A percentile compares a stretch with the other conserved stretches of the same genome.
Evolutionary conservation across 92 coral and sea anemone species (phyloP).

Genomic region (Paramuricea clavata): DNA sequence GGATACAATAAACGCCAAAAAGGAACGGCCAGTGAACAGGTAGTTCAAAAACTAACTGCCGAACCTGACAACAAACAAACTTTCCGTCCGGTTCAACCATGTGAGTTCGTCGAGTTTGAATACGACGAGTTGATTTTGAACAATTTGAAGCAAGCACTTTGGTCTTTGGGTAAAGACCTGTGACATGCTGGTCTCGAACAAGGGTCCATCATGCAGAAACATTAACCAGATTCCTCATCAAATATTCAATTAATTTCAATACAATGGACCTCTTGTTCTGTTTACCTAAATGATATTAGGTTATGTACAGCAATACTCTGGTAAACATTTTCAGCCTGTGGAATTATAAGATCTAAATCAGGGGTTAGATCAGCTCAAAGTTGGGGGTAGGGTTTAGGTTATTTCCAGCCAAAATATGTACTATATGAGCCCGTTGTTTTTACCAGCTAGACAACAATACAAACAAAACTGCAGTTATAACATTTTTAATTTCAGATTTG

Average conservation of each 20-base stretch:
- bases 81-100: slow-evolving; percentile 65
- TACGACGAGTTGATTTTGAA: slow-evolving; percentile 60
- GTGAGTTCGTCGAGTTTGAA: slow-evolving; percentile 69
- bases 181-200: slow-evolving; percentile 31
- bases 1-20: slow-evolving; percentile 42
- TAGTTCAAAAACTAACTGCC: slow-evolving; percentile 40
- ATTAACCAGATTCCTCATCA: neutral
- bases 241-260: slow-evolving; percentile 8
- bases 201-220: neutral
- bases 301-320: too few species aligned
- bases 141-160: slow-evolving; percentile 55
- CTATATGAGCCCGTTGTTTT: too few species aligned
- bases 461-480: too few species aligned
- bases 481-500: too few species aligned
- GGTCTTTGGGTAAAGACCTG: slow-evolving; percentile 6
- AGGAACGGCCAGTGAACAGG: slow-evolving; percentile 49
- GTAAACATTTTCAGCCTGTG: too few species aligned
- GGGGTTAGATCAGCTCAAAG: too few species aligned
- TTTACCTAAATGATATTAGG: too few species aligned
- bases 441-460: too few species aligned
- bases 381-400: too few species aligned
- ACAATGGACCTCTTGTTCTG: too few species aligned
- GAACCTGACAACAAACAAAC: slow-evolving; percentile 43
- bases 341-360: too few species aligned
- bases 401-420: too few species aligned